Conservation (phyloP, 2,797 vertebrate genomes). For the Tinamus major region DNA sequence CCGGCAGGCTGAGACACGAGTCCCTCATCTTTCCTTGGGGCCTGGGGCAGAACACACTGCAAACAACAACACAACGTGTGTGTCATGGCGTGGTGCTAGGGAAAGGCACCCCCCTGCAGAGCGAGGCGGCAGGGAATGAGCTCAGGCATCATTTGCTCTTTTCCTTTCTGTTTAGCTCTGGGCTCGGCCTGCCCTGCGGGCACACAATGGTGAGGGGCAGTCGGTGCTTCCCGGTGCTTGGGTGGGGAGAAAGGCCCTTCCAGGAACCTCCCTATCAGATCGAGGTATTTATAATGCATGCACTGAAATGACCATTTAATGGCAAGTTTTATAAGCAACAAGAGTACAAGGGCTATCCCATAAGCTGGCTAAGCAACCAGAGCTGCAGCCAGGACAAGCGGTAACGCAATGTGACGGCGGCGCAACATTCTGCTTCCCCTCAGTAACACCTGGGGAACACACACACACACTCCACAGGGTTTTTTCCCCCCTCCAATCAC, state of each 20-base stretch:
- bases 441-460: accelerated
- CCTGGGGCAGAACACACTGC: conserved; percentile 8
- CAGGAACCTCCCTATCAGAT: background rate
- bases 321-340: conserved; percentile 28
- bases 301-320: conserved; percentile 6
- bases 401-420: background rate
- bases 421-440: background rate
- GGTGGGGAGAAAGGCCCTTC: conserved; percentile 50
- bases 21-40: conserved; percentile 14
- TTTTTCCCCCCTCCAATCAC: too few species aligned
- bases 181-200: background rate
- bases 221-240: conserved; percentile 24
- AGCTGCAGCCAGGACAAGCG: background rate
- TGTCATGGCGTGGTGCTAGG: background rate
- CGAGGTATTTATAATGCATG: conserved; percentile 18
- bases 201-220: conserved; percentile 45
- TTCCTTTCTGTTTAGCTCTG: background rate
- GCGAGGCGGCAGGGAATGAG: background rate
- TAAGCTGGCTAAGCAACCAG: background rate
- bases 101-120: conserved; percentile 38
- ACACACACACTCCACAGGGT: background rate
- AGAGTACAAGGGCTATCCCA: background rate
- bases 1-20: background rate
- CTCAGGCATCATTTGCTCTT: conserved; percentile 19
- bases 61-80: conserved; percentile 25